Evolutionary conservation across 2,888 invertebrate species (phyloP).

Genomic region (Gari tellinella): DNA sequence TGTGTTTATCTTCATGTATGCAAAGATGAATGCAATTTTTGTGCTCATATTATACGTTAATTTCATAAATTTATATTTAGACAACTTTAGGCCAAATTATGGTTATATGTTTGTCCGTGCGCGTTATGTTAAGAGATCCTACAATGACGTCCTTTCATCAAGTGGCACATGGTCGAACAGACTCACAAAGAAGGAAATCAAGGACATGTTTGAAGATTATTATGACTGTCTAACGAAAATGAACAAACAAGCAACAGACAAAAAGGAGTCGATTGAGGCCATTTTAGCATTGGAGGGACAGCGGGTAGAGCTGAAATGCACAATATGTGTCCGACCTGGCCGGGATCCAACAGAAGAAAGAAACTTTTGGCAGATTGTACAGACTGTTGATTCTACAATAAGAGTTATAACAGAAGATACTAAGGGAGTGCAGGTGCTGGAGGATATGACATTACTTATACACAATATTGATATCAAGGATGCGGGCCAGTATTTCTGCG

Average conservation of each 20-base stretch:
- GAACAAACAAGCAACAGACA: slow-evolving; percentile 24
- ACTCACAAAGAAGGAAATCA: slow-evolving; percentile 52
- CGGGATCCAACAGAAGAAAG: slow-evolving; percentile 31
- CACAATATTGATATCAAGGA: slow-evolving; percentile 59
- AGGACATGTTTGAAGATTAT: slow-evolving; percentile 64
- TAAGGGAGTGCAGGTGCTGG: slow-evolving; percentile 43
- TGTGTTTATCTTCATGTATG: too few species aligned
- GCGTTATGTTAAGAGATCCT: too few species aligned
- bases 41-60: too few species aligned
- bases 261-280: slow-evolving; percentile 60
- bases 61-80: too few species aligned
- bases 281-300: slow-evolving; percentile 73
- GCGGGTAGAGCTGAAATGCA: slow-evolving; percentile 66
- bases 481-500: slow-evolving; percentile 76
- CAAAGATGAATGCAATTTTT: too few species aligned
- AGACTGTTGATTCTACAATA: slow-evolving; percentile 56
- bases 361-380: slow-evolving; percentile 68
- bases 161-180: slow-evolving; percentile 12
- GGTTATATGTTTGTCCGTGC: too few species aligned
- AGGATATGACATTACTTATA: slow-evolving; percentile 59
- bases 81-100: too few species aligned
- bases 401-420: slow-evolving; percentile 17
- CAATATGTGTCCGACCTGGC: slow-evolving; percentile 61
- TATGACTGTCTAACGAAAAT: slow-evolving; percentile 64
- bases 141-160: too few species aligned